phyloP scores from a whole-genome alignment of 2,113 vertebrate genomes.

The Heterotis niloticus region DNA sequence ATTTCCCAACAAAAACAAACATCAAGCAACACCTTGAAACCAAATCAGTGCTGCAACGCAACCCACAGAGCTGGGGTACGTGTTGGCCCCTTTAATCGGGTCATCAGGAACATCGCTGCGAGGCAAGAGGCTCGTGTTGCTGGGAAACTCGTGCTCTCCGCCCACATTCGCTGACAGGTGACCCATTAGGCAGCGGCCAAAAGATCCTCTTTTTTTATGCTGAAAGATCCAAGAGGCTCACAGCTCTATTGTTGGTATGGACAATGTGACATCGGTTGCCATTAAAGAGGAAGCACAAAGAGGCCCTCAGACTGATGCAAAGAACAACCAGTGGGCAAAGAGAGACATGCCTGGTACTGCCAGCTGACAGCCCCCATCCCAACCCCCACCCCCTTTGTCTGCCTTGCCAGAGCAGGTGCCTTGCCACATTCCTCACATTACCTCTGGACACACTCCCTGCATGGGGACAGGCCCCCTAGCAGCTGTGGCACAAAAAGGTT shows the following conservation, averaged over 20 bases:
- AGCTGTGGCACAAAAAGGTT: conserved; percentile 52
- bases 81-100: background rate
- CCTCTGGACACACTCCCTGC: conserved; percentile 52
- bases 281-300: conserved; percentile 42
- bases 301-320: conserved; percentile 34
- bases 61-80: background rate
- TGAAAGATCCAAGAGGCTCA: conserved; percentile 41
- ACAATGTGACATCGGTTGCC: conserved; percentile 44
- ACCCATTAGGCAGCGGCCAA: background rate
- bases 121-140: background rate
- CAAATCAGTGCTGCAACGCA: background rate
- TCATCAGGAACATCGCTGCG: background rate
- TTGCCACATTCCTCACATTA: conserved; percentile 50
- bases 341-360: conserved; percentile 43
- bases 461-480: conserved; percentile 43
- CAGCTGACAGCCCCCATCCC: conserved; percentile 31
- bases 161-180: background rate
- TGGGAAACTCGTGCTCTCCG: background rate
- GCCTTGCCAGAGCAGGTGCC: conserved; percentile 47
- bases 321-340: conserved; percentile 49
- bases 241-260: conserved; percentile 41
- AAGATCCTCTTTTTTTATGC: background rate
- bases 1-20: background rate
- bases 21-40: background rate
- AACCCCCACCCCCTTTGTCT: conserved; percentile 16